Conservation (phyloP, 2,888 invertebrate species). For the Troglohyphantes excavatus region DNA sequence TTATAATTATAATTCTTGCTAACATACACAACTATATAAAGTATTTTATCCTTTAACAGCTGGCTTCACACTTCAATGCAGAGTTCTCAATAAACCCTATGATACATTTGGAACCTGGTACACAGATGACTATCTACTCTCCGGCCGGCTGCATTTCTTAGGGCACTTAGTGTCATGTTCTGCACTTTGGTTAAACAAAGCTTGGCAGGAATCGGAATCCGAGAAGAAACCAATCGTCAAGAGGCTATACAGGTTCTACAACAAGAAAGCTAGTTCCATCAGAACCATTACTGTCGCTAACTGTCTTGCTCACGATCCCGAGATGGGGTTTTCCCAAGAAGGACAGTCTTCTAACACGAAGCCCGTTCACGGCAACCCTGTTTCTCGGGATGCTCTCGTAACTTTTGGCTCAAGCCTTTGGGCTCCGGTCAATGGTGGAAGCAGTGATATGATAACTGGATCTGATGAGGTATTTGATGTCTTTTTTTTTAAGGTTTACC, state of each 20-base stretch:
- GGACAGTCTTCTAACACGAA: constrained; percentile 8
- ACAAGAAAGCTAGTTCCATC: constrained; percentile 90
- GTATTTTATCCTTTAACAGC: constrained; percentile 82
- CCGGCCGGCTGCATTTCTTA: constrained; percentile 91
- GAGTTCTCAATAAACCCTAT: constrained; percentile 91
- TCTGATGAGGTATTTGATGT: constrained; percentile 53
- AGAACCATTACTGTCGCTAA: constrained; percentile 90
- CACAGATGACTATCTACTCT: constrained; percentile 90
- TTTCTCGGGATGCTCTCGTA: constrained; percentile 77
- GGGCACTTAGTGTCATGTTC: constrained; percentile 87
- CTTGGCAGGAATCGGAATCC: constrained; percentile 90
- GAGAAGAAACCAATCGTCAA: constrained; percentile 90
- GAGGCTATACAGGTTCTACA: constrained; percentile 88
- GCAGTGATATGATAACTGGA: constrained; percentile 59
- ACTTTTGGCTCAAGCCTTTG: constrained; percentile 33
- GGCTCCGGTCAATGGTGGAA: constrained; percentile 53
- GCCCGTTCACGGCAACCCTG: constrained; percentile 80
- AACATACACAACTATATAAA: too few species aligned
- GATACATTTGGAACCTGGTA: constrained; percentile 96
- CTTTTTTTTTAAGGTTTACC: too few species aligned
- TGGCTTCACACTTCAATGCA: constrained; percentile 88
- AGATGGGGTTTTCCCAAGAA: constrained; percentile 8
- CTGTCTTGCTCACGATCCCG: constrained; percentile 83
- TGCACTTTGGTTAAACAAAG: constrained; percentile 85
- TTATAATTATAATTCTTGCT: too few species aligned